These are phyloP conservation scores for Xyliphius kryptos DNA, from an alignment of 2,113 vertebrate genomes.

Conservation along the genomic window DNA sequence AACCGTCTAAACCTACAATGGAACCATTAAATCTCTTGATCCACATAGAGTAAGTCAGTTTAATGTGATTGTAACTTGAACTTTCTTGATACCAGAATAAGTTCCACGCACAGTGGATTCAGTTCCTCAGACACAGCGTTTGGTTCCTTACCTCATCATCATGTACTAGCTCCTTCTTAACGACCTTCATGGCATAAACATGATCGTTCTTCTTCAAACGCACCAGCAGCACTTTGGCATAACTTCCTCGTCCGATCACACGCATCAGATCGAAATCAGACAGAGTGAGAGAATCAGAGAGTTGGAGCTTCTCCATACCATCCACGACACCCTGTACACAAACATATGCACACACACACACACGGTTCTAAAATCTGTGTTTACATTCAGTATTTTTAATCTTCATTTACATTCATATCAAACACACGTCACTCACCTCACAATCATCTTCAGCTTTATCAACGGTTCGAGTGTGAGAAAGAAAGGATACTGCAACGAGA, in stretches of 20 bases:
- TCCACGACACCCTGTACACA: constrained; percentile 83
- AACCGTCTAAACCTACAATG: too few relatives aligned
- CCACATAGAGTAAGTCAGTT: too few relatives aligned
- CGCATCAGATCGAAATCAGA: constrained; percentile 94
- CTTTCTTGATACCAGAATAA: too few relatives aligned
- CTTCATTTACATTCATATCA: too few relatives aligned
- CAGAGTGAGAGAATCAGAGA: constrained; percentile 84
- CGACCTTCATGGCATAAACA: constrained; percentile 96
- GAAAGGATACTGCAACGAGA: constrained; percentile 70
- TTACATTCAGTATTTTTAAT: too few relatives aligned
- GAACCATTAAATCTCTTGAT: too few relatives aligned
- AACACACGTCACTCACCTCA: constrained; percentile 67
- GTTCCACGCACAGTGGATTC: too few relatives aligned
- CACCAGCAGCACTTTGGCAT: constrained; percentile 95
- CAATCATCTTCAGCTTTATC: constrained; percentile 80
- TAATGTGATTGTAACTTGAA: too few relatives aligned
- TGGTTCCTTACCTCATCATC: constrained; percentile 83
- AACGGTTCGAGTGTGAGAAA: constrained; percentile 78
- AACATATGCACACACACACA: not conserved
- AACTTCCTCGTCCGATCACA: constrained; percentile 93
- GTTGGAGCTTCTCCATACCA: constrained; percentile 88
- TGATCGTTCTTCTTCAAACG: constrained; percentile 93
- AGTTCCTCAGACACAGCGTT: not conserved
- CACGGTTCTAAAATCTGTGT: not conserved
- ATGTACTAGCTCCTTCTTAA: constrained; percentile 97